Evolutionary conservation across 2,797 vertebrate genomes (phyloP), one percentile per base, ranked within the genome.

Genomic region (Hybognathus amarus): DNA sequence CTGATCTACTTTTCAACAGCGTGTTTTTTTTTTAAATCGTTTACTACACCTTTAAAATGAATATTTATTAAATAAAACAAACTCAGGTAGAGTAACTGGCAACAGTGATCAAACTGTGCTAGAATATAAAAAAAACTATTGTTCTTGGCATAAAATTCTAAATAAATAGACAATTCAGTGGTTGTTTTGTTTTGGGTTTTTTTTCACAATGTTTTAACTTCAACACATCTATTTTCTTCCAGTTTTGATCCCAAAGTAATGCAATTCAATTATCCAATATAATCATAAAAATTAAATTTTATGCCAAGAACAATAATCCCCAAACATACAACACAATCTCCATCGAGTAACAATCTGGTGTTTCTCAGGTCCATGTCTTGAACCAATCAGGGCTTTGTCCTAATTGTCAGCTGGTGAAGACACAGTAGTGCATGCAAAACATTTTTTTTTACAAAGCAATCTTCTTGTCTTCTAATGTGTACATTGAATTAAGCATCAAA

Each of bases 401-500:
- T 50, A 17, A 67, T 56, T 71, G 30, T 83, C 24, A 40, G 12
- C 24, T 10, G 50, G 47, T 15, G 36, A 82, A 36, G 50, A 20
- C 18, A 52, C 20, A 52, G 40, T 42, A 20, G 18, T 52, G 50
- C 40, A 47, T 52, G 40, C 56, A n/a, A 24, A 40, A 30, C 8
- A n/a, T 9, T 42, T 36, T n/a, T 15, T 40, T n/a, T 50, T 56
- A 33, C 6, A 61, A 67, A 67, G 20, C 6, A 74, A 33, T 74
- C 8, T 0, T 27, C 15, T 56, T 67, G 12, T 27, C 50, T 82
- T 27, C n/a, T 10, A 47, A 30, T 64, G 6, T 59, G 17, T 78
- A 54, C 18, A 73, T 30, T 79, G 38, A 64, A 61, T 47, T 22
- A 80, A 79, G 33, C 64, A 15, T 79, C 6, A n/a, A 30, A 75